Conservation (phyloP, 2,888 invertebrate genomes). For the Furcula furcula region DNA sequence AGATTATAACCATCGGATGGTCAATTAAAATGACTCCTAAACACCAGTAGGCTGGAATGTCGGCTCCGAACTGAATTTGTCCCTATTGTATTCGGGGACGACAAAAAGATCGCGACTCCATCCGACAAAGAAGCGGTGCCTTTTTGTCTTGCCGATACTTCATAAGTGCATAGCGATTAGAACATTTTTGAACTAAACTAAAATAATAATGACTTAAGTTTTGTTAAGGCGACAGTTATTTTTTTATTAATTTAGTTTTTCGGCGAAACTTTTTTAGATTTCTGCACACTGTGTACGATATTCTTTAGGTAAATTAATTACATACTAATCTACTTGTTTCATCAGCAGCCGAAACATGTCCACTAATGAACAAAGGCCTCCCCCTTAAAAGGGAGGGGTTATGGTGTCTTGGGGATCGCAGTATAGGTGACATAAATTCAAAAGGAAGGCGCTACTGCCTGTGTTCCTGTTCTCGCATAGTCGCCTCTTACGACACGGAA, state of each 20-base stretch:
- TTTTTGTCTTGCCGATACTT: slow-evolving; percentile 60
- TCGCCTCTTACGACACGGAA: too few relatives aligned
- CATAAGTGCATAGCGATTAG: slow-evolving; percentile 72
- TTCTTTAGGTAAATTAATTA: too few relatives aligned
- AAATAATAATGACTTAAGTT: slow-evolving; percentile 64
- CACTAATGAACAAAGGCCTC: too few relatives aligned
- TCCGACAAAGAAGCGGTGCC: slow-evolving; percentile 69
- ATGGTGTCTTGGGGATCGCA: too few relatives aligned
- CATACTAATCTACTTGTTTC: too few relatives aligned
- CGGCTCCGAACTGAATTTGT: slow-evolving; percentile 65
- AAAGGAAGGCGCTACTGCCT: too few relatives aligned
- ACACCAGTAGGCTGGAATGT: slow-evolving; percentile 68
- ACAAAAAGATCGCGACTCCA: slow-evolving; percentile 53
- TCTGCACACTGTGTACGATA: neutral
- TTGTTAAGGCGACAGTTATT: slow-evolving; percentile 43
- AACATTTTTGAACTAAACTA: slow-evolving; percentile 48
- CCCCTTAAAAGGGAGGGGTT: too few relatives aligned
- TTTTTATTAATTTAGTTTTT: slow-evolving; percentile 26
- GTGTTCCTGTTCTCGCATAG: too few relatives aligned
- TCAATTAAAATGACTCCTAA: slow-evolving; percentile 78
- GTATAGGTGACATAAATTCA: too few relatives aligned
- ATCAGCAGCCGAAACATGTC: too few relatives aligned
- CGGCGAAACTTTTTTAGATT: slow-evolving; percentile 12
- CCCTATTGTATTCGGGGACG: slow-evolving; percentile 61
- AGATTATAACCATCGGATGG: slow-evolving; percentile 55